Conservation (phyloP, 2,113 vertebrate genomes). For the Chrysemys picta region DNA sequence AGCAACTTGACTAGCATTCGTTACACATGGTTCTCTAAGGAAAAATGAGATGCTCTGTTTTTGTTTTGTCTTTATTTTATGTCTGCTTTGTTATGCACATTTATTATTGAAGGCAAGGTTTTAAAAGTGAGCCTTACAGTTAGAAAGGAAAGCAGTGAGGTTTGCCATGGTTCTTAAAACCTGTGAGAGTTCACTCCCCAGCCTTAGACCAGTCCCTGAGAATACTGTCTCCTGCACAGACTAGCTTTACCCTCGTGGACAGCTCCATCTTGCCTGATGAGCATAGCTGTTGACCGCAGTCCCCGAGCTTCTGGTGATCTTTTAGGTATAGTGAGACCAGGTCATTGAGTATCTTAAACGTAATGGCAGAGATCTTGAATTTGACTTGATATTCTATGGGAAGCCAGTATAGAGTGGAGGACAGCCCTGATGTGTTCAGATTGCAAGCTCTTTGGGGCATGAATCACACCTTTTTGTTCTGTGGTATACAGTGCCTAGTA, state of each 20-base stretch:
- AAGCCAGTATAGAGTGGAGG: not conserved
- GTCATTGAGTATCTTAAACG: not conserved
- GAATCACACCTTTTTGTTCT: not conserved
- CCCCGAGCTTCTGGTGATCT: not conserved
- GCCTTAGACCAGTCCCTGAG: not conserved
- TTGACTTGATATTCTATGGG: not conserved
- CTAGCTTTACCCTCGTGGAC: not conserved
- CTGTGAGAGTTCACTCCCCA: not conserved
- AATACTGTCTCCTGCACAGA: not conserved
- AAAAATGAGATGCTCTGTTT: not conserved
- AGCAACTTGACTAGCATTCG: not conserved
- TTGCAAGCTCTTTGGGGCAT: not conserved
- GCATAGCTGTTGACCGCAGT: rapidly evolving
- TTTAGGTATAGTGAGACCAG: not conserved
- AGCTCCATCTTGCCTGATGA: not conserved
- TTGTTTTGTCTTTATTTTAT: not conserved
- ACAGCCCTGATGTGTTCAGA: not conserved
- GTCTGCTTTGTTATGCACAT: not conserved
- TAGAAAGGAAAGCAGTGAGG: not conserved
- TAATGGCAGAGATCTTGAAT: not conserved
- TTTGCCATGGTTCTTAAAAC: not conserved
- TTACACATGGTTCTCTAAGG: rapidly evolving
- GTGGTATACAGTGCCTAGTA: not conserved
- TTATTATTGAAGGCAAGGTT: not conserved
- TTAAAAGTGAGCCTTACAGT: not conserved